Evolutionary conservation across 2,888 invertebrate species (phyloP).

Genomic region (Cylloceria caligata): DNA sequence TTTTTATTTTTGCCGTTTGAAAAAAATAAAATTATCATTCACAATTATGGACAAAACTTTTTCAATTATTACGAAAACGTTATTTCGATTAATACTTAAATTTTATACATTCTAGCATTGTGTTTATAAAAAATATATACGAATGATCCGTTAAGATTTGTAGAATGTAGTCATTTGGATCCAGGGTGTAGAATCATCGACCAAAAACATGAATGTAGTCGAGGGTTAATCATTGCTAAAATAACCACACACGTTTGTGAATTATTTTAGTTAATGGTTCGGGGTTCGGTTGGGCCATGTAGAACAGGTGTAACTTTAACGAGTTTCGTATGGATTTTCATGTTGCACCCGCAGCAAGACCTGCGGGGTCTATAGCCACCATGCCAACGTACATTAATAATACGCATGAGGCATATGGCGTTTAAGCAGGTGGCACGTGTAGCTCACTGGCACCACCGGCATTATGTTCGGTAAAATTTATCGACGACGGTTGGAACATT

Average conservation of each 20-base stretch:
- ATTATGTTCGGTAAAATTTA: conserved; percentile 6
- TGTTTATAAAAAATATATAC: no score
- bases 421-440: conserved; percentile 72
- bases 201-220: neutral
- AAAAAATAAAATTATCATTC: no score
- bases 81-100: no score
- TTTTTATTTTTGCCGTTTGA: no score
- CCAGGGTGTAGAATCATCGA: no score
- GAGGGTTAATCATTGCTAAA: neutral
- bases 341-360: conserved; percentile 45
- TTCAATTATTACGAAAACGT: no score
- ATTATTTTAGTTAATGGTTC: neutral
- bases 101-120: no score
- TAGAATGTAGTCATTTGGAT: no score
- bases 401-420: conserved; percentile 70
- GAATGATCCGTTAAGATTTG: no score
- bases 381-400: conserved; percentile 55
- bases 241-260: neutral
- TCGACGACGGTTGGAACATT: conserved; percentile 40
- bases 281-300: neutral
- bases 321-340: conserved; percentile 60
- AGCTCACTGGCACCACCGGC: conserved; percentile 4
- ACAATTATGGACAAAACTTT: no score
- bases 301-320: conserved; percentile 43
- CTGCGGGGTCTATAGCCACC: conserved; percentile 27